Conservation (phyloP, 2,113 vertebrate species). For the Columbina picui region DNA sequence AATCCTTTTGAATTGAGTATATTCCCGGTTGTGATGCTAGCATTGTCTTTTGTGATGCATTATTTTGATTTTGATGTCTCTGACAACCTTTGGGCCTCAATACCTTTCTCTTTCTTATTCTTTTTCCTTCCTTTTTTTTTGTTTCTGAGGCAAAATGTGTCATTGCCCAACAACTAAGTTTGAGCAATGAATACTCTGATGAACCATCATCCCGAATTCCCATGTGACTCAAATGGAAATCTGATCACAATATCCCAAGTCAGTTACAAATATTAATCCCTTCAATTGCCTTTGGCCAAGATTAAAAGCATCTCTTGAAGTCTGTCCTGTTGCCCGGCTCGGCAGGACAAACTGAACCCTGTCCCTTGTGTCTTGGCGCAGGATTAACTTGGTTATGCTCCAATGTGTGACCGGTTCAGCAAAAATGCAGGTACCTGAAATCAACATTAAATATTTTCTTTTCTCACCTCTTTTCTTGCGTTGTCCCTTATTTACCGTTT, state of each 20-base stretch:
- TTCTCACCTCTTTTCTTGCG: neutral
- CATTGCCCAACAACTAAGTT: neutral
- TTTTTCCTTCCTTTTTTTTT: neutral
- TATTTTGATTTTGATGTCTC: conserved; percentile 22
- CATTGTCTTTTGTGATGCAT: neutral
- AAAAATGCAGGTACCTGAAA: neutral
- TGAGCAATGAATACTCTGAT: neutral
- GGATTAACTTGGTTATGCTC: neutral
- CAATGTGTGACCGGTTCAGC: neutral
- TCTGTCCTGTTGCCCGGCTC: neutral
- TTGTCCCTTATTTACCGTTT: neutral
- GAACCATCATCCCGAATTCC: conserved; percentile 27
- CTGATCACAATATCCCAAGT: neutral
- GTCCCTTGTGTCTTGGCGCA: neutral
- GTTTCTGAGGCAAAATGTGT: neutral
- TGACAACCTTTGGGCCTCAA: neutral
- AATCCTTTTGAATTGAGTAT: conserved; percentile 9
- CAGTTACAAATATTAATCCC: neutral
- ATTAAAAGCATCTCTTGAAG: neutral
- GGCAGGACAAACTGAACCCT: neutral
- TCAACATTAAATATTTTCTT: neutral
- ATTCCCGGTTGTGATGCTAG: neutral
- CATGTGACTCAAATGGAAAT: conserved; percentile 36
- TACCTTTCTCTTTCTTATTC: neutral
- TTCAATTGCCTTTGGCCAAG: neutral